Evolutionary conservation across 64 coral and sea anemone genomes (phyloP), one percentile per base, ranked within the genome.

Genomic region (Hydrozoanthus tunicans): DNA sequence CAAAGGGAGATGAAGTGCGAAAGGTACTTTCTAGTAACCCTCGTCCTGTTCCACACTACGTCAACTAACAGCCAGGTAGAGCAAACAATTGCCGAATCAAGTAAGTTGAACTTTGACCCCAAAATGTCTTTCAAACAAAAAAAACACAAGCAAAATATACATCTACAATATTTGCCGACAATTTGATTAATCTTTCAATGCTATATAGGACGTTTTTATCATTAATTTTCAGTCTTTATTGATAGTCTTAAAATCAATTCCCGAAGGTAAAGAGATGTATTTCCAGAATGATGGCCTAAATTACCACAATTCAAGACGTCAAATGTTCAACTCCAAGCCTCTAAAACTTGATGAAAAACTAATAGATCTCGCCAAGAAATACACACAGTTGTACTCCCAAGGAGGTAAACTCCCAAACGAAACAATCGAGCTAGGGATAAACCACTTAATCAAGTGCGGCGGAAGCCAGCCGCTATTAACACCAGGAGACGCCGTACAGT

Each of bases 401-500:
- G 4, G 11, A 64, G 5, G 6, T 27, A 69, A 64, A 14, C 82
- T 32, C 6, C 70, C 82, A 11, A 70, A 14, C 4, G 63, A 86
- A 69, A 5, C 17, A 9, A 53, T 64, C 51, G 26, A 10, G 43
- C 70, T 11, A 10, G 82, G 82, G 26, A 86, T 69, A 53, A 86
- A 86, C 9, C 13, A 14, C 61, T 24, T 32, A 53, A 3, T n/a
- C 26, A 86, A 86, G 70, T 86, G 82, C 10, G 64, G 82, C 17
- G 82, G n/a, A 43, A 43, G 32, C 32, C 32, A 59, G 54, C 79
- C 55, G 4, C 11, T 51, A 53, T 69, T 86, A 14, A 70, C 82
- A 68, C 56, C 79, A 10, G 24, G 56, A 25, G 79, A 81, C 8
- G 79, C 56, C 10, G 79, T 59, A 27, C 79, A 61, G 79, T 81